Evolutionary conservation across 2,888 invertebrate species (phyloP).

Genomic region (Platypus cylindrus): DNA sequence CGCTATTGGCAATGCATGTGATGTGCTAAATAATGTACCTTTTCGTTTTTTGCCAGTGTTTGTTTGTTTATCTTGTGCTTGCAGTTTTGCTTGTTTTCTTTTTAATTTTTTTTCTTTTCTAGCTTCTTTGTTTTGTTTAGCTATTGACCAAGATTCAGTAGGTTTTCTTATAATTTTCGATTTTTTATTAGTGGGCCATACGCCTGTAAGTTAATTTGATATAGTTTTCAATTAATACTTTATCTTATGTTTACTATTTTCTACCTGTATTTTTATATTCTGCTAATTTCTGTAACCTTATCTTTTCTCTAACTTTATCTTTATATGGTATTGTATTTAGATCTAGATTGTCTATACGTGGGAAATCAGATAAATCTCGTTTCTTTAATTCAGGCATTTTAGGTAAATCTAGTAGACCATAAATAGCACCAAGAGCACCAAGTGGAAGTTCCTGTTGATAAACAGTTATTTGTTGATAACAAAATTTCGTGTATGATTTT

Average conservation of each 20-base stretch:
- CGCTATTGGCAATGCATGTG: neutral
- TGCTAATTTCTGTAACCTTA: constrained; percentile 56
- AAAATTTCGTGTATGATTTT: constrained; percentile 1
- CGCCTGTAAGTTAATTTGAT: constrained; percentile 18
- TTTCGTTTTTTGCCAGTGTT: constrained; percentile 36
- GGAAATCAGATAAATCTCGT: constrained; percentile 42
- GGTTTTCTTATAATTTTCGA: constrained; percentile 38
- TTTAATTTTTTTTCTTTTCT: constrained; percentile 48
- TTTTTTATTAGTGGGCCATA: constrained; percentile 32
- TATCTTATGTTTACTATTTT: neutral
- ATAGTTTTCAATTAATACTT: too few species aligned
- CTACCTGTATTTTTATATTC: constrained; percentile 59
- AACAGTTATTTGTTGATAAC: neutral
- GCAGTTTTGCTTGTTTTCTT: constrained; percentile 46
- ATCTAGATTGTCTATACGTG: constrained; percentile 47
- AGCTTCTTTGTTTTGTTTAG: constrained; percentile 58
- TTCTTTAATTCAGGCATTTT: constrained; percentile 90
- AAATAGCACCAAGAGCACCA: constrained; percentile 71
- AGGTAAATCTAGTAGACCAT: constrained; percentile 82
- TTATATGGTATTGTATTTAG: constrained; percentile 62
- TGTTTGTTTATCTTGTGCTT: constrained; percentile 34
- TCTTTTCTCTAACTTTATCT: constrained; percentile 65
- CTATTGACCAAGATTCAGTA: constrained; percentile 65
- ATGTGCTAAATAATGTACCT: constrained; percentile 19
- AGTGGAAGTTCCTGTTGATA: constrained; percentile 60